Evolutionary conservation across 2,888 invertebrate genomes (phyloP).

Genomic region (Orthonevra nobilis): DNA sequence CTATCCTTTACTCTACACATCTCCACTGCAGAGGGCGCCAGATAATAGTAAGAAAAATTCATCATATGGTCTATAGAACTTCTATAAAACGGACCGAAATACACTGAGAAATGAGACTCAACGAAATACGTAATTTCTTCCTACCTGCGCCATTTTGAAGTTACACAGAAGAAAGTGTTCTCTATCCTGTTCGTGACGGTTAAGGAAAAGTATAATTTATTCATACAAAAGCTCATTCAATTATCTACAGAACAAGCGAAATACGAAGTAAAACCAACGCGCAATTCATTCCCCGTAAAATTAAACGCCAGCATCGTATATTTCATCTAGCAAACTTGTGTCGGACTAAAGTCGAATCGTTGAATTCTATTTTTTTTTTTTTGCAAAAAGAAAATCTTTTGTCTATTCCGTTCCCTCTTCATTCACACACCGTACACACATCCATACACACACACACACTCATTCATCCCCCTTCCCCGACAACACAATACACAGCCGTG

Average conservation of each 20-base stretch:
- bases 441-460: not conserved
- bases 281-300: constrained; percentile 42
- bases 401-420: constrained; percentile 67
- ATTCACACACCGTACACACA: constrained; percentile 61
- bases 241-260: constrained; percentile 37
- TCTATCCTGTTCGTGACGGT: constrained; percentile 72
- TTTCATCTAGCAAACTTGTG: constrained; percentile 52
- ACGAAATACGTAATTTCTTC: constrained; percentile 70
- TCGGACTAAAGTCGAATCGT: constrained; percentile 51
- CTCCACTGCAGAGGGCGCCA: not conserved
- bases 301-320: constrained; percentile 32
- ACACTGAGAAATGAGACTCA: constrained; percentile 37
- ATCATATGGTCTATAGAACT: not conserved
- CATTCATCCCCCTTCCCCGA: constrained; percentile 27
- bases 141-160: constrained; percentile 72
- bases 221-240: constrained; percentile 59
- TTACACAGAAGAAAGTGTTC: constrained; percentile 72
- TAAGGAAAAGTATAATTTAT: constrained; percentile 67
- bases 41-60: not conserved
- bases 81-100: constrained; percentile 32
- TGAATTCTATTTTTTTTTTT: constrained; percentile 54
- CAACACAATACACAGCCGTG: constrained; percentile 30
- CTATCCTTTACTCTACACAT: not conserved
- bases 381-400: constrained; percentile 62
- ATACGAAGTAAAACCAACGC: constrained; percentile 43